Base-by-base conservation (phyloP, 2,797 vertebrate species). In the Enteromius thamalakanensis region DNA sequence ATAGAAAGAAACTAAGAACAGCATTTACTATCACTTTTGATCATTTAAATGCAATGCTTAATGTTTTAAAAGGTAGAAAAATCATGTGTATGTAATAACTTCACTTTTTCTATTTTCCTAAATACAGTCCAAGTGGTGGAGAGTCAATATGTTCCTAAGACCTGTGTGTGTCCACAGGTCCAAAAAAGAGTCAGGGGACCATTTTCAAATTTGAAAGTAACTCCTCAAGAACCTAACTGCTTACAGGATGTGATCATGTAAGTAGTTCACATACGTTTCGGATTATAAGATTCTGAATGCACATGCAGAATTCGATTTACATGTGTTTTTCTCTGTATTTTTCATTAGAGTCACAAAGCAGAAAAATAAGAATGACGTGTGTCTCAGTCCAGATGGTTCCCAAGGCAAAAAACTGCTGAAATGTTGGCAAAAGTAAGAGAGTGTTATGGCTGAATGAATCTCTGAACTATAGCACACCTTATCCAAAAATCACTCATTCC, bases 361-460 rank as follows among this genome's bases (percentile, higher is more conserved):
- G 81, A 86, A 14, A 0, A 86, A 80, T 49, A 86, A 85, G 5
- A 3, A 0, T 0, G 0, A 0, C 8, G 89, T 93, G 72, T 96
- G 95, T 87, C 53, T 96, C 58, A 88, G 87, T 89, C 91, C 94
- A 8, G 81, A 86, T 1, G 84, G 37, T 11, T 71, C 1, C 0
- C 84, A 93, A 83, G 95, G 91, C 1, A 92, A 84, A 89, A 88
- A 84, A 32, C 86, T 96, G 65, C 70, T 89, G 23, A 87, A 74
- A 62, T 96, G 95, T 90, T 95, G 94, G 94, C 90, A 90, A 0
- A 93, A 88, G 95, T 96, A 84, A 93, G 90, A 85, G 15, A 71
- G 1, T 71, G 12, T 14, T n/a, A 67, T 29, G 7, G 29, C 10
- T 6, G 1, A 42, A 58, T 3, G 11, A 78, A 1, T 62, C 29